Conservation (phyloP, 2,113 vertebrate genomes). For the Epinephelus moara region DNA sequence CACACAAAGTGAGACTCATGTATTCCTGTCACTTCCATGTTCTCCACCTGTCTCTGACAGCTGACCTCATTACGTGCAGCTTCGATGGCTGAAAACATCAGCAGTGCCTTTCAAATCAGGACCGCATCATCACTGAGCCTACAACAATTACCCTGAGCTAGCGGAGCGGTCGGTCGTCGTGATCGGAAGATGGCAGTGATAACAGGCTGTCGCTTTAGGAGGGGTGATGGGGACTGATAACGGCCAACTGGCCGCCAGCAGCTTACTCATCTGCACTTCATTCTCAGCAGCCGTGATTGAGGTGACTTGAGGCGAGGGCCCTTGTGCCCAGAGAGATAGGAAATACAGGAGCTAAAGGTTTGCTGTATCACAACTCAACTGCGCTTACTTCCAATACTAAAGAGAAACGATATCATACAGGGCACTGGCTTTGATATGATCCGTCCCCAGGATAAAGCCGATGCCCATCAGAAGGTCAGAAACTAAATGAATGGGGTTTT, state of each 20-base stretch:
- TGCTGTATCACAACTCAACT: conserved; percentile 8
- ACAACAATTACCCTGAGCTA: conserved; percentile 43
- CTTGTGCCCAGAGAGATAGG: conserved; percentile 15
- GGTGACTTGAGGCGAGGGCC: conserved; percentile 33
- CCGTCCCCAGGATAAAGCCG: not conserved
- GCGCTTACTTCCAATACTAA: conserved; percentile 8
- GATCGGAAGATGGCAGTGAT: conserved; percentile 47
- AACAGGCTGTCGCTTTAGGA: conserved; percentile 29
- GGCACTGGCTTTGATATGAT: conserved; percentile 24
- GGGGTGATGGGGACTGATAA: conserved; percentile 38
- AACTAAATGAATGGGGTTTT: not conserved
- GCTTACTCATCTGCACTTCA: conserved; percentile 36
- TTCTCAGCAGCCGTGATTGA: conserved; percentile 37
- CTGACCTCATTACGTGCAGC: conserved; percentile 12
- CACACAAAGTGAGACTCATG: not conserved
- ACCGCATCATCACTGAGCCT: conserved; percentile 19
- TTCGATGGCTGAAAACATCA: conserved; percentile 8
- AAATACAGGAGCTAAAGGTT: conserved; percentile 21
- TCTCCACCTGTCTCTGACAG: not conserved
- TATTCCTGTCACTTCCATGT: not conserved
- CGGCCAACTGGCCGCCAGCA: conserved; percentile 3
- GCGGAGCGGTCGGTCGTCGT: not conserved
- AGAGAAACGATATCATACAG: not conserved
- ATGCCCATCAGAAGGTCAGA: conserved; percentile 14
- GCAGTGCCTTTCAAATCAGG: not conserved